Conservation (phyloP, 2,888 invertebrate species). For the Scaeva pyrastri region DNA sequence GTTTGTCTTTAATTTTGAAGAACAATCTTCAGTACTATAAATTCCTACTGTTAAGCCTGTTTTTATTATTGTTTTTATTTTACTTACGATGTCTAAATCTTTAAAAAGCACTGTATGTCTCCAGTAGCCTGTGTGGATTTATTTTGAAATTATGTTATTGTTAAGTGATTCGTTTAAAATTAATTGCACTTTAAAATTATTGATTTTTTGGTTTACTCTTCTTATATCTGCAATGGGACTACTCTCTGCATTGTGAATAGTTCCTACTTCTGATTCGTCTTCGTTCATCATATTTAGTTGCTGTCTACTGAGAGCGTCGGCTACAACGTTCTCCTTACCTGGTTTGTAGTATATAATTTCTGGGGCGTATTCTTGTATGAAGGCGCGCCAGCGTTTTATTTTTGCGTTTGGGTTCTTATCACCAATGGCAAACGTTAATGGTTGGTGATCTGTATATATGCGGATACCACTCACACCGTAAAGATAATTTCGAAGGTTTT, state of each 20-base stretch:
- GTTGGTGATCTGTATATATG: constrained; percentile 50
- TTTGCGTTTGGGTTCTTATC: constrained; percentile 14
- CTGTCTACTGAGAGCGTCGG: constrained; percentile 21
- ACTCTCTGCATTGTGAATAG: constrained; percentile 26
- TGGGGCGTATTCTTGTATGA: constrained; percentile 16
- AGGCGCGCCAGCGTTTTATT: constrained; percentile 12
- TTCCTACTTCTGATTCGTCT: constrained; percentile 12
- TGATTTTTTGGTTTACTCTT: constrained; percentile 25
- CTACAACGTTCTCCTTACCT: constrained; percentile 11
- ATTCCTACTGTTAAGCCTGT: constrained; percentile 3
- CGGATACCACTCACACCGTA: constrained; percentile 78
- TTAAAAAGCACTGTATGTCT: constrained; percentile 35
- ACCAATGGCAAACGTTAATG: constrained; percentile 7
- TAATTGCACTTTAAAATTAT: constrained; percentile 22
- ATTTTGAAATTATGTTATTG: constrained; percentile 20
- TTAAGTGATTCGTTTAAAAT: constrained; percentile 11
- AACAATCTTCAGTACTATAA: constrained; percentile 19
- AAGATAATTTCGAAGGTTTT: constrained; percentile 80
- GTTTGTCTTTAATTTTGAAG: constrained; percentile 20
- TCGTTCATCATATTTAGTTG: constrained; percentile 26
- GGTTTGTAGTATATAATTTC: constrained; percentile 36
- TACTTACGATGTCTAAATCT: constrained; percentile 21
- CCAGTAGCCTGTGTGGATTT: constrained; percentile 22
- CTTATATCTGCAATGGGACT: constrained; percentile 15
- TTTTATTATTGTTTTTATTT: constrained; percentile 26